These are phyloP conservation scores for Pseudomugil tenellus DNA, from an alignment of 2,797 vertebrate genomes.

Conservation along the genomic window DNA sequence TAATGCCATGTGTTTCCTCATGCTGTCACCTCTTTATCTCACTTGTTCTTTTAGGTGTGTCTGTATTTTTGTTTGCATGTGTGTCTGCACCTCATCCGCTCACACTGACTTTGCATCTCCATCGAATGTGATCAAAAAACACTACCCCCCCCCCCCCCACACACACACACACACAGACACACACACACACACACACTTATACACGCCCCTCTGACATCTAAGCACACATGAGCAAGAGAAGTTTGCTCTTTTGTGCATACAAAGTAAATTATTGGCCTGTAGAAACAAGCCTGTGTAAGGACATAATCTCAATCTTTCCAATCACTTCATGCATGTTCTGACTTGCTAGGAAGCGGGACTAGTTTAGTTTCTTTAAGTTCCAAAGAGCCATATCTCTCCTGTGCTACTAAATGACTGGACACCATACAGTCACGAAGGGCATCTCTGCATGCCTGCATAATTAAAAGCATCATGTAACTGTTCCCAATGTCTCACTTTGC, in stretches of 20 bases:
- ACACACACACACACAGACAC: too few species aligned
- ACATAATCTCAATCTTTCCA: background rate
- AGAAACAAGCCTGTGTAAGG: background rate
- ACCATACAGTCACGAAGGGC: background rate
- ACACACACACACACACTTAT: too few species aligned
- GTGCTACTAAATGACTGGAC: background rate
- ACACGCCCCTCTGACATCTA: background rate
- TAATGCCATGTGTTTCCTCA: conserved; percentile 77
- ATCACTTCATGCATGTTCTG: background rate
- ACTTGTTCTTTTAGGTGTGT: conserved; percentile 62
- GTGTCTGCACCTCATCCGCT: conserved; percentile 79
- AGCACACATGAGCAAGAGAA: conserved; percentile 27
- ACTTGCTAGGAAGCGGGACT: background rate
- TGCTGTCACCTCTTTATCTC: conserved; percentile 57
- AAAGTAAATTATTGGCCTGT: background rate
- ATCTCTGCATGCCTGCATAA: too few species aligned
- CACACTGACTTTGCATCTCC: conserved; percentile 47
- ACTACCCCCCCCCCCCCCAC: conserved; percentile 16
- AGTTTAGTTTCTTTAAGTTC: background rate
- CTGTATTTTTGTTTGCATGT: conserved; percentile 58
- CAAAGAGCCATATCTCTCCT: background rate
- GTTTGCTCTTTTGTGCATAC: conserved; percentile 30
- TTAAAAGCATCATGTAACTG: too few species aligned
- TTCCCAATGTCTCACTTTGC: background rate
- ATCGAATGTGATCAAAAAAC: conserved; percentile 65